phyloP scores from a whole-genome alignment of 2,113 vertebrate genomes.

The Hyaena hyaena region DNA sequence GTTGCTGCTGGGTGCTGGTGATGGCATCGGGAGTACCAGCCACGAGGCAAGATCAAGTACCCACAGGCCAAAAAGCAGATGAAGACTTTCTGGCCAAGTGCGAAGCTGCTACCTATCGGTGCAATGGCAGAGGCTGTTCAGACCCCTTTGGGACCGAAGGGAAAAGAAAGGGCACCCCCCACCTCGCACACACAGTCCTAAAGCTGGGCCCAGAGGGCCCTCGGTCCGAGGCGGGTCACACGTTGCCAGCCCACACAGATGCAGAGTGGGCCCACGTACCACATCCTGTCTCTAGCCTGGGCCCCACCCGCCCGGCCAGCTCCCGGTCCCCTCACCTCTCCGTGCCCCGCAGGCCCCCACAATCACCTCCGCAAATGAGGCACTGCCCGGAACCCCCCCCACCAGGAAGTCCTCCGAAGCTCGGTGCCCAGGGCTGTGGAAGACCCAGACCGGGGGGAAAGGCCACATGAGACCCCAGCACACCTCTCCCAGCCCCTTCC shows the following conservation, averaged over 20 bases:
- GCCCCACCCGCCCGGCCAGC: background rate
- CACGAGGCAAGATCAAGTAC: background rate
- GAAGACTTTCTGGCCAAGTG: fast-evolving
- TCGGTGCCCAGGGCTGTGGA: background rate
- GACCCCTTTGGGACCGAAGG: background rate
- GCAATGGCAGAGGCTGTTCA: background rate
- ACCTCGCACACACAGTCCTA: background rate
- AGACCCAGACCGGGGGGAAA: background rate
- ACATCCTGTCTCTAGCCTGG: background rate
- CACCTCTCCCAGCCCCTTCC: background rate
- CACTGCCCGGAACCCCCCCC: background rate
- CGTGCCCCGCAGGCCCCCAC: background rate
- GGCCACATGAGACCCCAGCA: background rate
- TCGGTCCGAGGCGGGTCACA: background rate
- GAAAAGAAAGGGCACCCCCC: background rate
- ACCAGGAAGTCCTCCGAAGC: background rate
- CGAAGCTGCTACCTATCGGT: fast-evolving
- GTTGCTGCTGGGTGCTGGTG: fast-evolving
- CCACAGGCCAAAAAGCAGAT: background rate
- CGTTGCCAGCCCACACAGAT: background rate
- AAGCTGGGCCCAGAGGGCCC: background rate
- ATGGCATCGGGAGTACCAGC: fast-evolving
- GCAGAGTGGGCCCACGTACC: background rate
- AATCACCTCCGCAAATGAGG: background rate
- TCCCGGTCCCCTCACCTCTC: constrained; percentile 27